Percentiles rank a stretch among this genome's conserved stretches.
phyloP scores from a whole-genome alignment of 1,140 invertebrate genomes.

The Brachionus paranguensis region DNA sequence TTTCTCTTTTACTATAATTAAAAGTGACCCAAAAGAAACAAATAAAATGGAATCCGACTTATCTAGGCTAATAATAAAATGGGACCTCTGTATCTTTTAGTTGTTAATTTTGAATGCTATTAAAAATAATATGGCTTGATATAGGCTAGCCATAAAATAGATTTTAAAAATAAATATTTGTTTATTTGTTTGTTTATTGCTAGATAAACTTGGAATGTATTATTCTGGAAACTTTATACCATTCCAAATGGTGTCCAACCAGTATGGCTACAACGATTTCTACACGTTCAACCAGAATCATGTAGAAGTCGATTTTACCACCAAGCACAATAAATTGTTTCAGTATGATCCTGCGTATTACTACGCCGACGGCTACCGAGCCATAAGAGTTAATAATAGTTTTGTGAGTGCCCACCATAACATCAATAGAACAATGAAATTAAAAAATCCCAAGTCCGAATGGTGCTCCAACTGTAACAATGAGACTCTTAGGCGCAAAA shows the following conservation, averaged over 20 bases:
- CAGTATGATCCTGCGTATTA: background rate
- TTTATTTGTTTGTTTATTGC: background rate
- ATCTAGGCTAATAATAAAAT: slow-evolving; percentile 28
- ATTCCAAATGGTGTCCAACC: background rate
- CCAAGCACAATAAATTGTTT: background rate
- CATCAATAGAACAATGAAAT: background rate
- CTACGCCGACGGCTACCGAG: background rate
- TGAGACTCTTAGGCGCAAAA: background rate
- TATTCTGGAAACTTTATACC: background rate
- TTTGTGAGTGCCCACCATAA: background rate
- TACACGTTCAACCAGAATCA: slow-evolving; percentile 1
- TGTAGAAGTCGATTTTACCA: background rate
- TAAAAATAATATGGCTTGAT: slow-evolving; percentile 18
- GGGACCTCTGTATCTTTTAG: background rate
- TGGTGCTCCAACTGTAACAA: background rate
- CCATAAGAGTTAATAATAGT: background rate
- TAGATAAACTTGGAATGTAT: background rate
- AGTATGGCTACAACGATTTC: background rate
- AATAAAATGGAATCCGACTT: background rate
- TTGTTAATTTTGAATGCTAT: background rate
- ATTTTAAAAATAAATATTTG: background rate
- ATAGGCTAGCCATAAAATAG: background rate
- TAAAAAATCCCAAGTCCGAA: background rate
- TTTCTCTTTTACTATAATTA: background rate
- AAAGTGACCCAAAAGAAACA: background rate